Base-by-base conservation (phyloP, 2,797 vertebrate species). In the Muscicapa striata region DNA sequence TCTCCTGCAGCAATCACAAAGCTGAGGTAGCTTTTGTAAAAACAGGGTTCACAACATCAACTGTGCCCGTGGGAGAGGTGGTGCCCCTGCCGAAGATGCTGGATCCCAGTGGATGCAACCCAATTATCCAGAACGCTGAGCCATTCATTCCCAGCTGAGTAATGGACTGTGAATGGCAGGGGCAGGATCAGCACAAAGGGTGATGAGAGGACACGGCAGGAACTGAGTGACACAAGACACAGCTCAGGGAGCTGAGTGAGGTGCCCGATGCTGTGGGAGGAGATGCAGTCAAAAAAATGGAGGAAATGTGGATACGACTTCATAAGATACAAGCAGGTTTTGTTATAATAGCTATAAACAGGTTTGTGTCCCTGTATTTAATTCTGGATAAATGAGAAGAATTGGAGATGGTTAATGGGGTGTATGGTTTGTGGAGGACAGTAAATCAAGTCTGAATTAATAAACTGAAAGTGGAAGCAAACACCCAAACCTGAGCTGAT, bases 1-100 rank as follows among this genome's bases (percentile, higher is more conserved):
- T 12, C n/a, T 64, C 38, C 34, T 1, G 4, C 48, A 27, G 45
- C 0, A 1, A 5, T 48, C 48, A 7, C 34, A 9, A 5, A 45
- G 74, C 78, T 26, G 66, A 63, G 27, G 45, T 15, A 3, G n/a
- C 40, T 68, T 52, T 61, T 52, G 51, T 63, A 9, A 43, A 40
- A 73, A 19, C 38, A 57, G 30, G 24, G 22, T 7, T 57, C 20
- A 20, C 63, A 32, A 5, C 69, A 21, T 16, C 36, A 46, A 54
- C 10, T 2, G 23, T 51, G 51, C 43, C 74, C 2, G 1, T 8
- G 3, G 30, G n/a, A 46, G 43, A 41, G n/a, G 45, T 9, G 46
- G 5, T 14, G 55, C 13, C 80, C 11, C 27, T 82, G 23, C 51
- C 54, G 51, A 46, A 74, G 87, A 6, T 19, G 21, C 73, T 83